phyloP scores from a whole-genome alignment of 2,888 invertebrate genomes.

The Oxystoma pomonae region DNA sequence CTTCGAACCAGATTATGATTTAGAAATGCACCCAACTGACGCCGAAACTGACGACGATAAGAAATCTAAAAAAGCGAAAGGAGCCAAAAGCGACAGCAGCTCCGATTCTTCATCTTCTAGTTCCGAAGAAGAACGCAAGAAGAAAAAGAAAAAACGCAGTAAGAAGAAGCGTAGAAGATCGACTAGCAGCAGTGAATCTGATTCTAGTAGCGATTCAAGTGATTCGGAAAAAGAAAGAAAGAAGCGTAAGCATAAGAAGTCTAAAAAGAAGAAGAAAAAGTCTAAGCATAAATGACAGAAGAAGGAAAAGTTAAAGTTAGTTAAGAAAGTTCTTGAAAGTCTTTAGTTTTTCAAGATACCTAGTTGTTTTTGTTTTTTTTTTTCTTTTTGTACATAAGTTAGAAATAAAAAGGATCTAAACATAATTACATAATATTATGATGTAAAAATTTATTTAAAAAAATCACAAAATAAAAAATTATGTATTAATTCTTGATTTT shows the following conservation, averaged over 20 bases:
- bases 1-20: slow-evolving; percentile 72
- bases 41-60: slow-evolving; percentile 28
- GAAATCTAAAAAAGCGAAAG: slow-evolving; percentile 51
- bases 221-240: slow-evolving; percentile 64
- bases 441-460: too few relatives aligned
- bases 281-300: slow-evolving; percentile 53
- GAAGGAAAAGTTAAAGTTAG: background rate
- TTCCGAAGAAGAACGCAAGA: slow-evolving; percentile 40
- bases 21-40: slow-evolving; percentile 52
- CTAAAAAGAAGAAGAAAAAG: slow-evolving; percentile 59
- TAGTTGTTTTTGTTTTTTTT: background rate
- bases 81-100: slow-evolving; percentile 40
- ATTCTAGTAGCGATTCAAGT: slow-evolving; percentile 59
- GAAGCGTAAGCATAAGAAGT: slow-evolving; percentile 67
- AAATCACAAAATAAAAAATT: too few relatives aligned
- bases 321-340: background rate
- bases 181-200: slow-evolving; percentile 57
- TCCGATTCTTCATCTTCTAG: slow-evolving; percentile 44
- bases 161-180: slow-evolving; percentile 57
- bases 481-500: too few relatives aligned
- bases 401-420: too few relatives aligned
- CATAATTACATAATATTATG: too few relatives aligned
- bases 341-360: background rate
- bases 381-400: background rate
- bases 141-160: slow-evolving; percentile 41